Conservation (phyloP, 2,113 vertebrate species). For the Trochalopteron elliotii region DNA sequence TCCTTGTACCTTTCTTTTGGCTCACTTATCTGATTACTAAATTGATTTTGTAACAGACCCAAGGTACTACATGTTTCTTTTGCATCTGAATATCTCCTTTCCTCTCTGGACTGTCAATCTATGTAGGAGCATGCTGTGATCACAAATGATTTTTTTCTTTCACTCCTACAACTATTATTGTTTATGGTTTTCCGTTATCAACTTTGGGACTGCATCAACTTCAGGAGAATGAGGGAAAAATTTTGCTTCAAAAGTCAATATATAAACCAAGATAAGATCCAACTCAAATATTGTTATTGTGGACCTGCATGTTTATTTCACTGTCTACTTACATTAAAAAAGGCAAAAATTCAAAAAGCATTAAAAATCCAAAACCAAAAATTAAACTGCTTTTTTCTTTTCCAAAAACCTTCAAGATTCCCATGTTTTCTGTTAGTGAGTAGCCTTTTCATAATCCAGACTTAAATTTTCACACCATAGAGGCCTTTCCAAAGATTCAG, state of each 20-base stretch:
- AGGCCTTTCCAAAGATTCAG: neutral
- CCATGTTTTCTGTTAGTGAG: neutral
- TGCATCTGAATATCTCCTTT: neutral
- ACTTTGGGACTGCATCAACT: neutral
- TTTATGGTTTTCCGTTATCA: neutral
- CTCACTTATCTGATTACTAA: slow-evolving; percentile 25
- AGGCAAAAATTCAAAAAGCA: neutral
- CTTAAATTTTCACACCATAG: neutral
- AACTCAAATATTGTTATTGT: neutral
- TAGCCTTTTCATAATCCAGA: neutral
- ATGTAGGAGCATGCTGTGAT: neutral
- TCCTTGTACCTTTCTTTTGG: neutral
- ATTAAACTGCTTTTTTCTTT: neutral
- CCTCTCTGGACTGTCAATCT: neutral
- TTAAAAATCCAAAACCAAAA: neutral
- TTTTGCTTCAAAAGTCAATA: neutral
- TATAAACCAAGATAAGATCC: neutral
- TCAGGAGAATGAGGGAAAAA: neutral
- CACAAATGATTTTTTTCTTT: neutral
- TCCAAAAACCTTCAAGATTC: neutral
- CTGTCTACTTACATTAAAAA: neutral
- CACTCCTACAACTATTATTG: neutral
- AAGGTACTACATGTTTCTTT: neutral
- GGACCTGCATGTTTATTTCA: neutral
- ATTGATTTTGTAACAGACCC: slow-evolving; percentile 33